Percentiles rank a stretch among this genome's conserved stretches.
Evolutionary conservation across 2,113 vertebrate genomes (phyloP).

Genomic region (Oryzias celebensis): DNA sequence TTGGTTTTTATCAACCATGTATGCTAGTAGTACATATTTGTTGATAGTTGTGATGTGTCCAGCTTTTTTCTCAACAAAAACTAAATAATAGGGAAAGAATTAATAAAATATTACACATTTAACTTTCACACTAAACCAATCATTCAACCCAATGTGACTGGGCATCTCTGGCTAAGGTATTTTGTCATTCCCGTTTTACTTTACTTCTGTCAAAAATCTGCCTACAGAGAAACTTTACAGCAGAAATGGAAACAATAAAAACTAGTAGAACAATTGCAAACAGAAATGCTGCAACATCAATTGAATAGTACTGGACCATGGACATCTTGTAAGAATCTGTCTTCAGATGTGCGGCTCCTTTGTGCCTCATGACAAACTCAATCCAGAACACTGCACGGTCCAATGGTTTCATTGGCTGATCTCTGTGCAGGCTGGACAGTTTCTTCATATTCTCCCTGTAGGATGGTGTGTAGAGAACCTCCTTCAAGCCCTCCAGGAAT

Average conservation of each 20-base stretch:
- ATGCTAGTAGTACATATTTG: no score
- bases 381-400: slow-evolving; percentile 69
- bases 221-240: slow-evolving; percentile 20
- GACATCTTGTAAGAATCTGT: slow-evolving; percentile 69
- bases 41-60: no score
- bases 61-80: no score
- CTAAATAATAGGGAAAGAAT: background rate
- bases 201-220: slow-evolving; percentile 42
- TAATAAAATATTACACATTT: background rate
- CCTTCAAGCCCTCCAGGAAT: slow-evolving; percentile 56
- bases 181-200: slow-evolving; percentile 48
- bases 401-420: slow-evolving; percentile 63
- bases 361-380: slow-evolving; percentile 71
- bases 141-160: background rate
- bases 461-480: slow-evolving; percentile 50
- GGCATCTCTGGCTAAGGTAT: background rate
- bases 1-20: no score
- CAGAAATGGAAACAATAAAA: background rate
- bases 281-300: slow-evolving; percentile 54
- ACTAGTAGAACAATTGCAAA: slow-evolving; percentile 1
- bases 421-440: slow-evolving; percentile 57
- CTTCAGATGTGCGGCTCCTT: slow-evolving; percentile 58
- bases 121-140: background rate
- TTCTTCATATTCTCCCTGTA: slow-evolving; percentile 63
- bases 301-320: slow-evolving; percentile 40